These are phyloP conservation scores for Catonia carolina DNA, from an alignment of 2,888 invertebrate genomes.

Conservation along the genomic window DNA sequence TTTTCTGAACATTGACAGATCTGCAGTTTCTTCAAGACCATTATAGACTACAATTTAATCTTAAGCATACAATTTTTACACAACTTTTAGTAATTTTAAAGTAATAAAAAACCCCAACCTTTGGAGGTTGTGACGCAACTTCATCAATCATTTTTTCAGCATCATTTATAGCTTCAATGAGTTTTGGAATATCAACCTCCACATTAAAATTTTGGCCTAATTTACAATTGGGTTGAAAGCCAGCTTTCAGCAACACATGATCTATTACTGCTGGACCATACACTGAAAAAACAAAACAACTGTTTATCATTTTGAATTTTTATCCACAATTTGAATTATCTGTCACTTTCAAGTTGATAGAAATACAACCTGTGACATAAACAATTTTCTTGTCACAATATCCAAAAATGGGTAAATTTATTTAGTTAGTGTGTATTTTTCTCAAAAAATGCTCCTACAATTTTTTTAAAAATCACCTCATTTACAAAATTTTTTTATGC, in stretches of 20 bases:
- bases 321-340: not conserved
- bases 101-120: constrained; percentile 41
- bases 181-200: constrained; percentile 47
- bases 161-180: constrained; percentile 59
- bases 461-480: too few species aligned
- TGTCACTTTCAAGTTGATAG: not conserved
- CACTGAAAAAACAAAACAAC: constrained; percentile 47
- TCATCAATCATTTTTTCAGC: constrained; percentile 59
- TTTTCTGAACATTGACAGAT: too few species aligned
- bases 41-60: not conserved
- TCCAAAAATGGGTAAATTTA: too few species aligned
- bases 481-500: too few species aligned
- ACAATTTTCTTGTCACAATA: too few species aligned
- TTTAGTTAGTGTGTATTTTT: too few species aligned
- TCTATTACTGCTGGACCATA: constrained; percentile 90
- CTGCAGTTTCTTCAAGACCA: too few species aligned
- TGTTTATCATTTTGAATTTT: not conserved
- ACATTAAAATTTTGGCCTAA: constrained; percentile 61
- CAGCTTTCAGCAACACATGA: constrained; percentile 70
- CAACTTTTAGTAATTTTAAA: constrained; percentile 36
- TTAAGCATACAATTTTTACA: not conserved
- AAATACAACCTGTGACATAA: too few species aligned
- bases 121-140: constrained; percentile 49
- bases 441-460: too few species aligned
- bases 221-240: constrained; percentile 54